These are phyloP conservation scores for Cylindroiulus punctatus DNA, from an alignment of 2,888 invertebrate species.

Conservation along the genomic window DNA sequence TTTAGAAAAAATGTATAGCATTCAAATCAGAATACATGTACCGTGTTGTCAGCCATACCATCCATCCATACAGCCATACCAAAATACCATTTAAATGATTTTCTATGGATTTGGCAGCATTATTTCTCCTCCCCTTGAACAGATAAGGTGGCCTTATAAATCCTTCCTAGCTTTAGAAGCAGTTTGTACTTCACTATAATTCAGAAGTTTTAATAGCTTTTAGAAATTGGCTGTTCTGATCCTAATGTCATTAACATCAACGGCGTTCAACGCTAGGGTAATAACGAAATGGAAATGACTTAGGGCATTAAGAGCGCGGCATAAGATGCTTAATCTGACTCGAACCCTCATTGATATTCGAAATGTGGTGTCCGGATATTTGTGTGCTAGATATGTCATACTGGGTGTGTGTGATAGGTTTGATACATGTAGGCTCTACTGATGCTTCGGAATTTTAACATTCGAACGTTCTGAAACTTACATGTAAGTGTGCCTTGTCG, in stretches of 20 bases:
- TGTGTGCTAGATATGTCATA: neutral
- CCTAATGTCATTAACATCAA: constrained; percentile 1
- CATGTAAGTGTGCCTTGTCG: too few species aligned
- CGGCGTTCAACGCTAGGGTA: neutral
- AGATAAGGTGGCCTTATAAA: neutral
- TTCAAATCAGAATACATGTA: constrained; percentile 24
- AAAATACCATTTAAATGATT: neutral
- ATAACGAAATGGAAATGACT: neutral
- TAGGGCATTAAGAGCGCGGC: neutral
- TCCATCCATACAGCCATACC: too few species aligned
- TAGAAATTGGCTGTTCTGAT: neutral
- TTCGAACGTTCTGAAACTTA: too few species aligned
- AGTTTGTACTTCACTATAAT: neutral
- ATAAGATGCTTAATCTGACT: neutral
- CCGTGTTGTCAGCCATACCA: neutral
- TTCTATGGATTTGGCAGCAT: neutral
- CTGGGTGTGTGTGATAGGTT: too few species aligned
- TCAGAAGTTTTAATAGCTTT: neutral
- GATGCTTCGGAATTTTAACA: too few species aligned
- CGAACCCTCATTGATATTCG: neutral
- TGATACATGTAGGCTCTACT: too few species aligned
- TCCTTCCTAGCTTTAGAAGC: neutral
- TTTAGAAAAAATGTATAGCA: constrained; percentile 1
- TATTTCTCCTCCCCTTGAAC: neutral
- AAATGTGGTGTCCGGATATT: neutral